Percentiles rank a stretch among this genome's conserved stretches.
phyloP scores from a whole-genome alignment of 2,113 vertebrate genomes.

The Sarotherodon lohbergeri region DNA sequence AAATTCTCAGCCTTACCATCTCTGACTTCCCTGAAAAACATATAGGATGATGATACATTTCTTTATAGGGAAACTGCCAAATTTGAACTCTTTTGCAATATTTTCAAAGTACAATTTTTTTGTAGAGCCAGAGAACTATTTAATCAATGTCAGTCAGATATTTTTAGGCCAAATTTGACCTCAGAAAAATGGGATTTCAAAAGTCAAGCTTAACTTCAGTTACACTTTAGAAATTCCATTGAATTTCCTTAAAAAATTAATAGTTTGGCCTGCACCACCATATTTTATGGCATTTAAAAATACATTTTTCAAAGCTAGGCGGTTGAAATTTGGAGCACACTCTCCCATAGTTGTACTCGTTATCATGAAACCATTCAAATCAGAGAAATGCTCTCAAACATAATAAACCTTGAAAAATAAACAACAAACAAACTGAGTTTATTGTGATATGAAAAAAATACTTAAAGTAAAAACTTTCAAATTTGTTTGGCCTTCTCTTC shows the following conservation, averaged over 20 bases:
- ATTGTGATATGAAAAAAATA: fast-evolving
- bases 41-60: neutral
- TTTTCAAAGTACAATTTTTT: neutral
- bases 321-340: fast-evolving
- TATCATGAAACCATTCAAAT: neutral
- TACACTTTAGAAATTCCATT: neutral
- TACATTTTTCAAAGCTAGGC: neutral
- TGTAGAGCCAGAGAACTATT: fast-evolving
- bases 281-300: neutral
- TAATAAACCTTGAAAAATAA: neutral
- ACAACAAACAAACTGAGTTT: neutral
- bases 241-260: neutral
- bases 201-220: neutral
- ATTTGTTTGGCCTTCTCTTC: too few species aligned
- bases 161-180: neutral
- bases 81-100: neutral
- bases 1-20: neutral
- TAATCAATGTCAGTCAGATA: neutral
- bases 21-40: neutral
- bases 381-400: neutral
- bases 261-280: fast-evolving
- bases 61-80: neutral
- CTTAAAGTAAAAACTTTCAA: neutral
- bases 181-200: neutral
- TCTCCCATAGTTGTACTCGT: neutral